Conservation (phyloP, 2,888 invertebrate genomes). For the Laothoe populi region DNA sequence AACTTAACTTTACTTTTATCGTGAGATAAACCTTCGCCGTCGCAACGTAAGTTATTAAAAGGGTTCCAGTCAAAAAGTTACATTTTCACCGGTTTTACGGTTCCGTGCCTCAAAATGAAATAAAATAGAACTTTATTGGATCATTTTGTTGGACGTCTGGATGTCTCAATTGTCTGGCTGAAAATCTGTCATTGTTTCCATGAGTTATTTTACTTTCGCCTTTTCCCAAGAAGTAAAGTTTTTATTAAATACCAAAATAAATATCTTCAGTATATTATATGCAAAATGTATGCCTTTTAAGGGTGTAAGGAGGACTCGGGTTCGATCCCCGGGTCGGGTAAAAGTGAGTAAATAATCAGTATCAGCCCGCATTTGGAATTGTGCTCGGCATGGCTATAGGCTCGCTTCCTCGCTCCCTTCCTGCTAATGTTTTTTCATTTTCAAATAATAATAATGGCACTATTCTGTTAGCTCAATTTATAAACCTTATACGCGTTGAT, state of each 20-base stretch:
- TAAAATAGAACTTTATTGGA: constrained; percentile 1
- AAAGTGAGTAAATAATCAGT: too few relatives aligned
- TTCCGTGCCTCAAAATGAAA: constrained; percentile 4
- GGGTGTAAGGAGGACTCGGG: neutral
- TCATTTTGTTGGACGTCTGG: neutral
- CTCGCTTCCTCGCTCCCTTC: too few relatives aligned
- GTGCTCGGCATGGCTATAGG: too few relatives aligned
- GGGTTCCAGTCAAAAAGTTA: constrained; percentile 45
- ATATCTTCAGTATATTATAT: too few relatives aligned
- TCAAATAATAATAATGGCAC: too few relatives aligned
- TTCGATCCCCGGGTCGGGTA: neutral
- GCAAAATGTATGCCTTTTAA: too few relatives aligned
- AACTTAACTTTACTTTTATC: constrained; percentile 52
- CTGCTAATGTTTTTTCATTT: too few relatives aligned
- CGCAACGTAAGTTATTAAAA: constrained; percentile 49
- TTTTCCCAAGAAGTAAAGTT: too few relatives aligned
- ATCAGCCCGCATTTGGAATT: too few relatives aligned
- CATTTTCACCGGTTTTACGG: constrained; percentile 30
- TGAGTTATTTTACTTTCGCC: too few relatives aligned
- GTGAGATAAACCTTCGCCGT: constrained; percentile 41
- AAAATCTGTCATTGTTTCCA: neutral
- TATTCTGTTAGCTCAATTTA: too few relatives aligned
- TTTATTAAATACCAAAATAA: too few relatives aligned
- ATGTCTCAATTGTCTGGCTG: constrained; percentile 19
- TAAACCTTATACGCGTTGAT: neutral